Conservation (phyloP, 2,797 vertebrate species). For the Pseudomugil gertrudae region DNA sequence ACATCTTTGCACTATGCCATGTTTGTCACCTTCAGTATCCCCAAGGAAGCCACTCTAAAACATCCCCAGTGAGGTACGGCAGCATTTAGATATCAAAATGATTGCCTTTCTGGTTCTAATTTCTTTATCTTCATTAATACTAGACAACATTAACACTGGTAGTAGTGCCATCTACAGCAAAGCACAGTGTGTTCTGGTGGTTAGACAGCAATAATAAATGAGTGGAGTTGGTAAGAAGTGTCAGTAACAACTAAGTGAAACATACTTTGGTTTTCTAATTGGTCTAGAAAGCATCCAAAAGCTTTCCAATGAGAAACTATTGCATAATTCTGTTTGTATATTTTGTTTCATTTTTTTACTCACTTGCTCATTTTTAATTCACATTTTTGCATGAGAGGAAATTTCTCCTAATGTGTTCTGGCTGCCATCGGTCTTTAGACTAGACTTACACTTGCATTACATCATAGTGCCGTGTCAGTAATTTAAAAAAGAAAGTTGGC, state of each 20-base stretch:
- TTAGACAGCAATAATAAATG: conserved; percentile 11
- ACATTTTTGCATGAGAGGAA: background rate
- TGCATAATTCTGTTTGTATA: conserved; percentile 12
- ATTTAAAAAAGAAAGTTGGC: conserved; percentile 1
- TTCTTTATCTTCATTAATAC: conserved; percentile 2
- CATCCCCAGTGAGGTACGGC: conserved; percentile 17
- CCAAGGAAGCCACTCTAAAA: background rate
- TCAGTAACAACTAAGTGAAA: conserved; percentile 11
- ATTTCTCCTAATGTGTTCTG: background rate
- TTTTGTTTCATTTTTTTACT: conserved; percentile 12
- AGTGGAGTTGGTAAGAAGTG: conserved; percentile 7
- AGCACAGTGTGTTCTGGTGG: background rate
- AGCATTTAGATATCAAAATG: conserved; percentile 11
- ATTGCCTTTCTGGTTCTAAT: background rate
- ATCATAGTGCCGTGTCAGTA: background rate
- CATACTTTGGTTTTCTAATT: conserved; percentile 21
- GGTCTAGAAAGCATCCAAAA: background rate
- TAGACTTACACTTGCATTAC: conserved; percentile 8
- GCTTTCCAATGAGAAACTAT: background rate
- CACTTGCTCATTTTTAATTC: conserved; percentile 5
- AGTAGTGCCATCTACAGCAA: conserved; percentile 3
- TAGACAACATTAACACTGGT: background rate
- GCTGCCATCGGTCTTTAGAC: conserved; percentile 1
- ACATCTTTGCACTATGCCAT: conserved; percentile 10
- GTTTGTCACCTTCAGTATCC: conserved; percentile 2